A percentile compares a stretch with the other conserved stretches of the same genome.
These are phyloP conservation scores for Pelmatolapia mariae DNA, from an alignment of 2,113 vertebrate genomes.

Conservation along the genomic window DNA sequence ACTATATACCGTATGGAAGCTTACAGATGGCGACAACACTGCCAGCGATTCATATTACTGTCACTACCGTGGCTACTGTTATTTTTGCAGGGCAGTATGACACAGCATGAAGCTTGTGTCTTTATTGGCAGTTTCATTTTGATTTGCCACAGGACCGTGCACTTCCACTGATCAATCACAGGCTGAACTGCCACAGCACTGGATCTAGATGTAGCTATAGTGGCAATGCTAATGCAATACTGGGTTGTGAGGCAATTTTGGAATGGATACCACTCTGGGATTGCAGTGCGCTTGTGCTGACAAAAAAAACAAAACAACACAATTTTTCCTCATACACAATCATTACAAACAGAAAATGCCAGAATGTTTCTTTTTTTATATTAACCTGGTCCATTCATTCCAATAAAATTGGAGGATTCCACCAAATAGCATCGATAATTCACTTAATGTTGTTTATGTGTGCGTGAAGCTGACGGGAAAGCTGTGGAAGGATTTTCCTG, in stretches of 20 bases:
- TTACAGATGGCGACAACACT: not conserved
- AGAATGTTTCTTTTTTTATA: not conserved
- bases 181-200: not conserved
- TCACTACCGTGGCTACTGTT: not conserved
- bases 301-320: not conserved
- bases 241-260: not conserved
- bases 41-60: not conserved
- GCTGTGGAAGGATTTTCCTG: not conserved
- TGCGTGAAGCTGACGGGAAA: not conserved
- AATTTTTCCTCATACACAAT: not conserved
- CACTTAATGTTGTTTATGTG: not conserved
- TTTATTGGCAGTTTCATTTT: not conserved
- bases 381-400: not conserved
- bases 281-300: not conserved
- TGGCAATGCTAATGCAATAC: not conserved
- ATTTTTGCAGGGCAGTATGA: not conserved
- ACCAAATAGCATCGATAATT: not conserved
- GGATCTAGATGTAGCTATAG: not conserved
- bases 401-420: not conserved
- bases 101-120: not conserved
- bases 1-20: not conserved
- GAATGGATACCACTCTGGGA: not conserved
- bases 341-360: not conserved
- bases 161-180: not conserved
- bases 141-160: not conserved